phyloP scores from a whole-genome alignment of 2,888 invertebrate species.

The Salticus scenicus region DNA sequence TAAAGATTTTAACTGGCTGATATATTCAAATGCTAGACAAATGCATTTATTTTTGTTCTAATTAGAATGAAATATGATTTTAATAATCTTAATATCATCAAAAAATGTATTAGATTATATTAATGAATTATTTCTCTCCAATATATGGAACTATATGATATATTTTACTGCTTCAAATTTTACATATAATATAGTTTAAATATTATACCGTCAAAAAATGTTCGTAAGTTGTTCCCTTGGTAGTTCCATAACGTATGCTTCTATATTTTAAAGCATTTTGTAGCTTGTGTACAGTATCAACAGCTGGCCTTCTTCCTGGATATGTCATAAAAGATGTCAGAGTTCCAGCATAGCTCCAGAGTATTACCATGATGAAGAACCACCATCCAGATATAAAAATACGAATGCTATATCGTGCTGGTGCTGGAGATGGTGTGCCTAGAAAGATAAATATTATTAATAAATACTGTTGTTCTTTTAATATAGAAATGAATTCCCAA shows the following conservation, averaged over 20 bases:
- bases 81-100: too few species aligned
- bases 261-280: neutral
- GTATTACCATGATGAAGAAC: constrained; percentile 54
- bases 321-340: constrained; percentile 60
- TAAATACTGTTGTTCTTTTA: neutral
- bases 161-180: too few species aligned
- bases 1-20: too few species aligned
- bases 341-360: constrained; percentile 55
- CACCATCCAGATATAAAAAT: constrained; percentile 57
- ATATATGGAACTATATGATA: too few species aligned
- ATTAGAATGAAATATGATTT: too few species aligned
- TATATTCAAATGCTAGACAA: too few species aligned
- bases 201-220: constrained; percentile 40
- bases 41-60: too few species aligned
- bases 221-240: constrained; percentile 36
- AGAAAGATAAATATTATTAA: neutral
- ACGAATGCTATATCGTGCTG: constrained; percentile 47
- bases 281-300: constrained; percentile 43
- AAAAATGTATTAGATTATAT: too few species aligned
- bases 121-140: too few species aligned
- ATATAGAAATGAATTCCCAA: too few species aligned
- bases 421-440: constrained; percentile 47
- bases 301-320: constrained; percentile 35
- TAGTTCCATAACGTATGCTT: constrained; percentile 34
- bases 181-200: too few species aligned